Base-by-base conservation (phyloP, 2,113 vertebrate species). In the Glaucomys volans region DNA sequence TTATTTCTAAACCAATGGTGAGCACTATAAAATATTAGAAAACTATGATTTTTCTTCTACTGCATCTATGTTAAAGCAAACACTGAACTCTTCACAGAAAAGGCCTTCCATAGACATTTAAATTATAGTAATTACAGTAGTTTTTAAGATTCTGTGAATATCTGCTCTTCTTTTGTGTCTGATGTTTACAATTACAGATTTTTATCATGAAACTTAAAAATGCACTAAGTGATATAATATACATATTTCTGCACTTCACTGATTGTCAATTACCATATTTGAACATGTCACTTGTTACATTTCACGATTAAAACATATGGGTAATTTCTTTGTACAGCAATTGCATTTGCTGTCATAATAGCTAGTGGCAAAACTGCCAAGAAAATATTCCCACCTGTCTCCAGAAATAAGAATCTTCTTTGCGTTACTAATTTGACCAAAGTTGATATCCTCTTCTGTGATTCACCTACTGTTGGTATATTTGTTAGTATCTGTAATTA, bases 301-400 rank as follows among this genome's bases (percentile, higher is more conserved):
- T 98, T 97, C 95, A 54, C 82, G 67, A 3, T 76, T 72, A 89
- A 69, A 98, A 83, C 96, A 98, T 97, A 98, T 81, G 96, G 96
- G 94, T 97, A 97, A 97, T 98, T 98, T 97, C 91, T 97, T 96
- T 97, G 66, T 93, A 30, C 75, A 96, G 97, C 88, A 81, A 81
- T 96, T 95, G 69, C 40, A 95, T 98, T 97, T 96, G 71, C 71
- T 92, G 14, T 95, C 84, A 88, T 97, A 94, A 97, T 97, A 97
- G 94, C 72, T 81, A 86, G 85, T 87, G 66, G n/a, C 54, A 88
- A 96, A 88, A 62, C 83, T 98, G 66, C 30, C 52, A 91, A 95
- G 37, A 87, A 10, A 96, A 32, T 66, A 28, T 92, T 95, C 82
- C 57, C 75, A 96, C 87, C 95, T 97, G 59, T 97, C 71, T 91